Evolutionary conservation across 1,140 invertebrate genomes (phyloP).

Genomic region (Diprion similis): DNA sequence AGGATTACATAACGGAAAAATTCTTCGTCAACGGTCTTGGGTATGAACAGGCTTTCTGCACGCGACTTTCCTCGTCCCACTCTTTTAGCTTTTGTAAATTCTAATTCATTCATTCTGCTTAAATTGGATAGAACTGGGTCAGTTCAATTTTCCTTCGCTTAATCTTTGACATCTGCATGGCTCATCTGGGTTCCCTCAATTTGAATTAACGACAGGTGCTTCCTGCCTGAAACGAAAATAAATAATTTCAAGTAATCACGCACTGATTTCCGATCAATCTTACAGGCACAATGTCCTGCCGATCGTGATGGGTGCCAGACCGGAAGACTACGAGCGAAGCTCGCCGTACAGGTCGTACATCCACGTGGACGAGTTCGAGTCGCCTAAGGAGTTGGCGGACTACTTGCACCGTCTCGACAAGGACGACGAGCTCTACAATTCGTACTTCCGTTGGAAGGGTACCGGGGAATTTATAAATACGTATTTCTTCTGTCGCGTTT

Average conservation of each 20-base stretch:
- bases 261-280: constrained; percentile 19
- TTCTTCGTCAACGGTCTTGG: constrained; percentile 93
- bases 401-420: constrained; percentile 85
- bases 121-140: no score
- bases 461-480: constrained; percentile 95
- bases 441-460: constrained; percentile 90
- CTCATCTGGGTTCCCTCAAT: no score
- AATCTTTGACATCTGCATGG: no score
- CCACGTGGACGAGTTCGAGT: constrained; percentile 93
- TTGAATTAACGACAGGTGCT: no score
- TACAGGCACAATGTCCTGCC: constrained; percentile 87
- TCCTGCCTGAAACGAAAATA: no score
- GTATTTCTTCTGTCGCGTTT: constrained; percentile 94
- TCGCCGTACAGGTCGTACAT: constrained; percentile 91
- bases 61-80: not conserved
- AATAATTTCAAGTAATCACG: no score
- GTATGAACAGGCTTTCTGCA: constrained; percentile 60
- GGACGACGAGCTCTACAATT: constrained; percentile 89
- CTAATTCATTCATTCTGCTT: constrained; percentile 19
- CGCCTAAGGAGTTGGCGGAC: constrained; percentile 81
- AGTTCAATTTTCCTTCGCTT: no score
- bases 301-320: constrained; percentile 94
- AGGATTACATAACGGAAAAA: constrained; percentile 97
- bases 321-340: constrained; percentile 85
- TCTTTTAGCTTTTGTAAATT: not conserved